These are phyloP conservation scores for Sepioteuthis lessoniana DNA, from an alignment of 2,888 invertebrate species.

Conservation along the genomic window DNA sequence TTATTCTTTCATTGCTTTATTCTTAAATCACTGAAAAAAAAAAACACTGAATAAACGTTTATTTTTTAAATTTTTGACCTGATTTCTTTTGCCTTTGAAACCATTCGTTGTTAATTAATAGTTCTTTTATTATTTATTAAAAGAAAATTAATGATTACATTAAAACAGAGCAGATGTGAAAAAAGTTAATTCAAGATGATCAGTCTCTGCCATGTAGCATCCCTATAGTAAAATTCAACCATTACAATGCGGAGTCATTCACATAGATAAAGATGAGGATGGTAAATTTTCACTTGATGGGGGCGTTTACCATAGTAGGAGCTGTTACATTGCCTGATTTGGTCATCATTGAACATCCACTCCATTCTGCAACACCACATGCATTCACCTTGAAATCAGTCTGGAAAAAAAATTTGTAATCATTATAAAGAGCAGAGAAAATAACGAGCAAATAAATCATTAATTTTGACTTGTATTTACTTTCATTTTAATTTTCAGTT, in stretches of 20 bases:
- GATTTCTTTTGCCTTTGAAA: neutral
- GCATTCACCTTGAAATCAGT: conserved; percentile 76
- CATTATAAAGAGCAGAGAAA: neutral
- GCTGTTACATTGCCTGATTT: conserved; percentile 83
- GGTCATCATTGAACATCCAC: conserved; percentile 85
- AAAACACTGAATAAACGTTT: neutral
- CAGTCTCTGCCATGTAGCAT: neutral
- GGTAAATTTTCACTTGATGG: conserved; percentile 82
- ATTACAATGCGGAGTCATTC: neutral
- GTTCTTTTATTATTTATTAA: neutral
- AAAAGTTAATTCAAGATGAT: neutral
- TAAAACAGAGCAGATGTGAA: neutral
- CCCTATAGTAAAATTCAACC: neutral
- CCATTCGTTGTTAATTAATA: neutral
- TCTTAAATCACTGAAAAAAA: neutral
- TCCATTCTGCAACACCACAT: conserved; percentile 87
- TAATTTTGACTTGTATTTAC: too few species aligned
- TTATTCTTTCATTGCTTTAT: neutral
- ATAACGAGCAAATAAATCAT: neutral
- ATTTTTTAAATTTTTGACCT: neutral
- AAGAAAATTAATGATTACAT: neutral
- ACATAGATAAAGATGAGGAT: conserved; percentile 56
- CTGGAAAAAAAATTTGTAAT: conserved; percentile 60
- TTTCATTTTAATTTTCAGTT: too few species aligned
- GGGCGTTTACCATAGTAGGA: conserved; percentile 85